Evolutionary conservation across 1,140 invertebrate genomes (phyloP), one percentile per base, ranked within the genome.

Genomic region (Bombus difficillimus): DNA sequence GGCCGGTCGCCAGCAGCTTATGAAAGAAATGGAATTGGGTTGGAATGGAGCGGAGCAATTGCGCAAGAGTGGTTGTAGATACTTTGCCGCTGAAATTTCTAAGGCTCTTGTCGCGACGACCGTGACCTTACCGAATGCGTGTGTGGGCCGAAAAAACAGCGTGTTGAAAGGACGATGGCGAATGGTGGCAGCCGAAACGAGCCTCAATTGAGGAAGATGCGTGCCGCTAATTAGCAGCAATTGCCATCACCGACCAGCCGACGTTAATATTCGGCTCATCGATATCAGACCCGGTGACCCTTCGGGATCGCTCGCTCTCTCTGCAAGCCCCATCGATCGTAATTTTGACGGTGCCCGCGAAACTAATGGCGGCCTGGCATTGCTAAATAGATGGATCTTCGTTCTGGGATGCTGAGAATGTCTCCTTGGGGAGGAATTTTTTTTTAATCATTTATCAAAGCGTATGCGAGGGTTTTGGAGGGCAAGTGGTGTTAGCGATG

Each of bases 81-180:
- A n/a, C n/a, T n/a, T 28, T 13, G 37, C 15, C 39, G 39, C 2
- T 86, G 83, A 89, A 83, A 86, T 89, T 89, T 89, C 87, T 76
- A 83, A 89, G 76, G 83, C 79, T 47, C 83, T 47, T 57, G 69
- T 66, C 78, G 53, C 41, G 57, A 77, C 87, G 75, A 81, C 88
- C 88, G 83, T 89, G 88, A 89, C 88, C 88, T 89, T 89, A 89
- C 88, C 83, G 62, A 89, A 89, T 73, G 71, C 87, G 69, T 78
- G 78, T 86, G 69, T 86, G 76, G 39, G 43, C 68, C 72, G 68
- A 37, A 59, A 59, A 12, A 37, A 71, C 9, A 32, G 34, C 57
- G 83, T 53, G 83, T 73, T 32, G 83, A 32, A 59, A 53, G 75
- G 39, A 34, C 53, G 76, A 25, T 43, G 41, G 68, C 32, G 62